Evolutionary conservation across 2,113 vertebrate genomes (phyloP).

Genomic region (Cyprinus carpio): DNA sequence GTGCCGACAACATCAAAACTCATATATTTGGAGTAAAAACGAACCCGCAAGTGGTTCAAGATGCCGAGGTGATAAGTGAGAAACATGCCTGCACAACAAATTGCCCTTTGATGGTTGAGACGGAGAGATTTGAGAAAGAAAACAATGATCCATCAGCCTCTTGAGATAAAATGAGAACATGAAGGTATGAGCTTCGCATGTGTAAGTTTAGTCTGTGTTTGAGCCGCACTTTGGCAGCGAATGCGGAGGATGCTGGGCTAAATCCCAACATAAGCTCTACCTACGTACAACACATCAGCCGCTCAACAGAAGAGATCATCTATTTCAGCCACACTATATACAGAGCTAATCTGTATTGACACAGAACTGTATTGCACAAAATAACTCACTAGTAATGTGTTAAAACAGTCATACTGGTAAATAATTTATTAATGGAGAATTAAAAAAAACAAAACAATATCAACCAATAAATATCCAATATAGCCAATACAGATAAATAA

Average conservation of each 20-base stretch:
- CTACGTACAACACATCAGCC: conserved; percentile 58
- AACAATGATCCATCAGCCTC: neutral
- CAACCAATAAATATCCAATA: too few relatives aligned
- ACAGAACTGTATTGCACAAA: neutral
- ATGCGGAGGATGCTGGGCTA: conserved; percentile 63
- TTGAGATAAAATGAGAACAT: neutral
- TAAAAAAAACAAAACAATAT: too few relatives aligned
- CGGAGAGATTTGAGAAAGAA: conserved; percentile 3
- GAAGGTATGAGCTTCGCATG: neutral
- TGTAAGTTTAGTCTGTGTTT: conserved; percentile 62
- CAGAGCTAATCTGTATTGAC: neutral
- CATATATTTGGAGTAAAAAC: neutral
- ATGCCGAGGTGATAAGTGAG: neutral
- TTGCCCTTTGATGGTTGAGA: neutral
- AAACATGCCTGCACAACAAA: neutral
- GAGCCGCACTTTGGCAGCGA: conserved; percentile 67
- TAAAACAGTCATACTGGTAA: too few relatives aligned
- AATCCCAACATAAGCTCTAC: conserved; percentile 72
- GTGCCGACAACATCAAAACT: neutral
- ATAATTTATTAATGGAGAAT: neutral
- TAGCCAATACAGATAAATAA: too few relatives aligned
- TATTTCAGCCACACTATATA: conserved; percentile 49
- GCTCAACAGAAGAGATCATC: conserved; percentile 53
- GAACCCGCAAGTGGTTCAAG: neutral
- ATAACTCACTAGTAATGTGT: neutral